phyloP scores from a whole-genome alignment of 2,888 invertebrate genomes.

The Halictus quadricinctus region DNA sequence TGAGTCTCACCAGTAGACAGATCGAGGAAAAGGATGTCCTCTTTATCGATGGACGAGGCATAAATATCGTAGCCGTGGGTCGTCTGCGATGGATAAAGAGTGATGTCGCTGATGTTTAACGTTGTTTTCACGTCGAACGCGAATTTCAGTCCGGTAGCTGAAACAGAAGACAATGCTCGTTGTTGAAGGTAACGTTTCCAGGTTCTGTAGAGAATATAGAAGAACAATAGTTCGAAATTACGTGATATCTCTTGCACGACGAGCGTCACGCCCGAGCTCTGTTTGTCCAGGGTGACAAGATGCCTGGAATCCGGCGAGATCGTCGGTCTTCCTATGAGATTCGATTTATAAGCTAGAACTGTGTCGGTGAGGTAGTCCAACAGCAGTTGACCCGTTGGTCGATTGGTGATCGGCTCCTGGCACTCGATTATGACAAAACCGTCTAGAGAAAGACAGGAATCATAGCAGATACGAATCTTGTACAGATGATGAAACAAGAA shows the following conservation, averaged over 20 bases:
- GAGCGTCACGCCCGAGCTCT: slow-evolving; percentile 84
- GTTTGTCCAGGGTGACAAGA: slow-evolving; percentile 87
- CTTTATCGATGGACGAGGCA: slow-evolving; percentile 88
- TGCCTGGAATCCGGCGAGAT: slow-evolving; percentile 89
- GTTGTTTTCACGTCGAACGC: slow-evolving; percentile 90
- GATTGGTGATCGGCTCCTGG: slow-evolving; percentile 86
- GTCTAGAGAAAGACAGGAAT: slow-evolving; percentile 82
- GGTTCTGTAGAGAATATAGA: too few species aligned
- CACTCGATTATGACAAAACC: slow-evolving; percentile 89
- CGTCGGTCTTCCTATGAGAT: slow-evolving; percentile 86
- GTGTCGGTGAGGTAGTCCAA: slow-evolving; percentile 89
- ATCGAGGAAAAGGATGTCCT: slow-evolving; percentile 88
- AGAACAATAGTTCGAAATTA: slow-evolving; percentile 75
- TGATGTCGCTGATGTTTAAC: slow-evolving; percentile 88
- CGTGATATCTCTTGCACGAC: slow-evolving; percentile 87
- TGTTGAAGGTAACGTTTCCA: neutral
- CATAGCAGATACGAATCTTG: neutral
- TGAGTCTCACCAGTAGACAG: slow-evolving; percentile 85
- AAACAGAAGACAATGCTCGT: slow-evolving; percentile 62
- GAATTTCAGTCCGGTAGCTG: slow-evolving; percentile 87
- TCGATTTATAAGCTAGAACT: slow-evolving; percentile 86
- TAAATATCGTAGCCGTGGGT: slow-evolving; percentile 90
- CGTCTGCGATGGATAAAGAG: slow-evolving; percentile 88
- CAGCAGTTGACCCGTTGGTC: slow-evolving; percentile 87
- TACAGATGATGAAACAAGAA: neutral